Evolutionary conservation across 2,888 invertebrate genomes (phyloP).

Genomic region (Cephalotes varians): DNA sequence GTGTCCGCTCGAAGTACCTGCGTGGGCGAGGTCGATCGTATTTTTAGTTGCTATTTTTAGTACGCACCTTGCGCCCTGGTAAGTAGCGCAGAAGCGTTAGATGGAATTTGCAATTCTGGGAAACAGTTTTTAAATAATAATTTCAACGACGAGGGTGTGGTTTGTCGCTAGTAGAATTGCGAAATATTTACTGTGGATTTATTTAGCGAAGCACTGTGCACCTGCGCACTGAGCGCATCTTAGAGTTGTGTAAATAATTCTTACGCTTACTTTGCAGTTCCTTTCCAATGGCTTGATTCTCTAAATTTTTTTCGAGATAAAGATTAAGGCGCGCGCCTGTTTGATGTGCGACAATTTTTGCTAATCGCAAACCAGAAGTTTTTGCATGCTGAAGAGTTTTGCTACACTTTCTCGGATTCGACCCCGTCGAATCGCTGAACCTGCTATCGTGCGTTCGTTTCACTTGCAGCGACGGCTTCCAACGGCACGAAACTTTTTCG

Average conservation of each 20-base stretch:
- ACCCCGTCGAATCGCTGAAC: slow-evolving; percentile 39
- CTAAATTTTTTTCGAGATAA: not conserved
- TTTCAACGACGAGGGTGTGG: not conserved
- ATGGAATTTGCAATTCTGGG: not conserved
- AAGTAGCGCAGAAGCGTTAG: slow-evolving; percentile 15
- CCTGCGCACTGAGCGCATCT: not conserved
- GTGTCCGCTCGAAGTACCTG: not conserved
- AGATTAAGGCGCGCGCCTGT: not conserved
- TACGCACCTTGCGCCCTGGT: slow-evolving; percentile 13
- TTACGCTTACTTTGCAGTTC: slow-evolving; percentile 20
- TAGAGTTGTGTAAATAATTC: not conserved
- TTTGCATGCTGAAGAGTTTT: slow-evolving; percentile 37
- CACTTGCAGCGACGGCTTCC: slow-evolving; percentile 52
- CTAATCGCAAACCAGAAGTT: slow-evolving; percentile 8
- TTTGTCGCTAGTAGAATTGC: not conserved
- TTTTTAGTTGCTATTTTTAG: slow-evolving; percentile 10
- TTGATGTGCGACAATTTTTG: slow-evolving; percentile 11
- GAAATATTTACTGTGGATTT: not conserved
- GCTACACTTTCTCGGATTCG: slow-evolving; percentile 34
- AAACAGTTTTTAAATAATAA: not conserved
- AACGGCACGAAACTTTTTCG: slow-evolving; percentile 49
- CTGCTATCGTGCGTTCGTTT: slow-evolving; percentile 53
- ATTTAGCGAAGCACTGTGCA: not conserved
- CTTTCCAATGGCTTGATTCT: not conserved
- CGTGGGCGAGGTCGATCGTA: not conserved